Percentiles rank a stretch among this genome's conserved stretches.
Evolutionary conservation across 2,113 vertebrate species (phyloP).

Genomic region (Anser cygnoides): DNA sequence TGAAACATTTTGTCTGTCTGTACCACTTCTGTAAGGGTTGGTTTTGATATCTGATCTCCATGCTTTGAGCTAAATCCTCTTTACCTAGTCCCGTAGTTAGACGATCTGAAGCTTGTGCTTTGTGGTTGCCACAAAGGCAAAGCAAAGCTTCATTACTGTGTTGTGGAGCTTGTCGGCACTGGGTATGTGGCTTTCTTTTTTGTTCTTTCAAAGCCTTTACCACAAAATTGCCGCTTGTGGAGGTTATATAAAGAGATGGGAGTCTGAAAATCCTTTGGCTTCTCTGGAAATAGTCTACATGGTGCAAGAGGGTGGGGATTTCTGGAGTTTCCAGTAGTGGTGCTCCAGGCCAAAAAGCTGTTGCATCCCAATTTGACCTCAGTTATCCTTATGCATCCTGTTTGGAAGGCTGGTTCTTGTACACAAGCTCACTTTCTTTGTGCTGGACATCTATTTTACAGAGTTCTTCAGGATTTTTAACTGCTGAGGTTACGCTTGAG

Average conservation of each 20-base stretch:
- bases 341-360: not conserved
- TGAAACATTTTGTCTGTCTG: not conserved
- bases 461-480: not conserved
- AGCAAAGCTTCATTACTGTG: not conserved
- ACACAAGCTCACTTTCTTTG: not conserved
- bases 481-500: not conserved
- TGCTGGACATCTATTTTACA: not conserved
- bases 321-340: not conserved
- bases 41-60: not conserved
- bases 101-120: constrained; percentile 1
- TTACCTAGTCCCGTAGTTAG: not conserved
- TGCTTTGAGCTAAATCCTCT: constrained; percentile 16
- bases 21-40: not conserved
- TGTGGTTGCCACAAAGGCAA: constrained; percentile 65
- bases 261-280: not conserved
- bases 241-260: constrained; percentile 25
- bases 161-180: not conserved
- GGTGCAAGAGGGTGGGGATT: constrained; percentile 28
- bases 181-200: not conserved
- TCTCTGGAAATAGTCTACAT: constrained; percentile 1
- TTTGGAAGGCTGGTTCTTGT: not conserved
- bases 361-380: constrained; percentile 28
- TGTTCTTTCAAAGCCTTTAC: not conserved
- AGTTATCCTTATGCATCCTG: not conserved
- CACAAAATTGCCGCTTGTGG: constrained; percentile 51